Percentiles rank a stretch among this genome's conserved stretches.
These are phyloP conservation scores for Caretta caretta DNA, from an alignment of 2,113 vertebrate genomes.

Conservation along the genomic window DNA sequence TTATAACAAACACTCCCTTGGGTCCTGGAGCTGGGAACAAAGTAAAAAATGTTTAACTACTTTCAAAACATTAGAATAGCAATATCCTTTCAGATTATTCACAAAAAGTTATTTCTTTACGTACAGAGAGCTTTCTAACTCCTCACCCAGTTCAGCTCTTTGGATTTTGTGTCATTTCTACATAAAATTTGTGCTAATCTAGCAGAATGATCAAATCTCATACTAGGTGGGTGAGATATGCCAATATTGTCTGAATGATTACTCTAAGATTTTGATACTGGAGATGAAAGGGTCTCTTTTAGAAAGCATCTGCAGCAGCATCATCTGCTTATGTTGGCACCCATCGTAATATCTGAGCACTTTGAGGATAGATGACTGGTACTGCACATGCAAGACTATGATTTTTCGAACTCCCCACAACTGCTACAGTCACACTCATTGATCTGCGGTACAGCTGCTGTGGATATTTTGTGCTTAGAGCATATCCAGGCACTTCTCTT, in stretches of 20 bases:
- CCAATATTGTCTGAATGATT: not conserved
- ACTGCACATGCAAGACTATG: too few species aligned
- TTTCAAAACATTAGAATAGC: not conserved
- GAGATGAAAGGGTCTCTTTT: not conserved
- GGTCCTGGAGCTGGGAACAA: not conserved
- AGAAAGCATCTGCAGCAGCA: too few species aligned
- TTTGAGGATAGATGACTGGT: too few species aligned
- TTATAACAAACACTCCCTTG: not conserved
- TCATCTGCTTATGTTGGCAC: too few species aligned
- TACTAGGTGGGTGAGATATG: too few species aligned
- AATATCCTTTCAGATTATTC: not conserved
- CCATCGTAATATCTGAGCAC: too few species aligned
- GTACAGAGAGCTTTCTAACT: not conserved
- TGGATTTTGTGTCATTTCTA: not conserved
- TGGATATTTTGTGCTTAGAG: too few species aligned
- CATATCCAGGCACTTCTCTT: too few species aligned
- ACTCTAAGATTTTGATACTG: not conserved
- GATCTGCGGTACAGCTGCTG: too few species aligned
- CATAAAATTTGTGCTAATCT: not conserved
- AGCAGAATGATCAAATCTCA: conserved; percentile 20
- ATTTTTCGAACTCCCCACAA: too few species aligned
- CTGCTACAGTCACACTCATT: too few species aligned
- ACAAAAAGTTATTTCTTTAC: not conserved
- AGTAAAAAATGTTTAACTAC: not conserved
- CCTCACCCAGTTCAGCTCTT: not conserved